Base-by-base conservation (phyloP, 2,888 invertebrate species). In the Tinea semifulvella region DNA sequence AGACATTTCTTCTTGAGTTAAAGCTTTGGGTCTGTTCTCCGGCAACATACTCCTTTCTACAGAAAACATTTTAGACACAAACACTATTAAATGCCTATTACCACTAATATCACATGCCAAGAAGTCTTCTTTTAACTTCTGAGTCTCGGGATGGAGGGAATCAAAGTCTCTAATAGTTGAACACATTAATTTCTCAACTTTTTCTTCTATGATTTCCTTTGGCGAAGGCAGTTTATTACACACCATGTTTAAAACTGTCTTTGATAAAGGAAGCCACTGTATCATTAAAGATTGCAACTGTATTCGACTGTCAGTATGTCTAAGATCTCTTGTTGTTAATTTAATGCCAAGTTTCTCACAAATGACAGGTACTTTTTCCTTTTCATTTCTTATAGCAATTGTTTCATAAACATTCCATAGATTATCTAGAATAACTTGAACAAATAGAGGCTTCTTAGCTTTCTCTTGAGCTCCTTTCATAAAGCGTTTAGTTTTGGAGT, bases 391-490 rank as follows among this genome's bases (percentile, higher is more conserved):
- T 10, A 91, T 65, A 2, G 87, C 84, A 46, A 97, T 84, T 0
- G 89, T 90, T 47, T 96, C 92, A 65, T 98, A 98, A 19, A 97
- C 80, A 52, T 89, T 85, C 91, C 96, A 94, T 38, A 98, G 83
- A 57, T 94, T 96, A 57, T 96, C 96, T 48, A 98, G 75, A 45
- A 96, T 88, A 39, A 98, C 84, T 65, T 95, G 94, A 1, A 94
- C 94, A 73, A 98, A 98, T 52, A 98, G 74, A 0, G 96, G 95
- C 56, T 92, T 93, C 63, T 96, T 96, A 0, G 92, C 93, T 64
- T 93, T 94, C 52, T 91, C 92, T 68, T 94, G 91, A 3, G 98
- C 98, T 2, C 97, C 96, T 62, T 88, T 86, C 81, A 89, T 82
- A 40, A 95, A 90, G 45, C 88, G 82, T 71, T 94, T 96, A 2